Evolutionary conservation across 2,113 vertebrate genomes (phyloP).

Genomic region (Seriola rivoliana): DNA sequence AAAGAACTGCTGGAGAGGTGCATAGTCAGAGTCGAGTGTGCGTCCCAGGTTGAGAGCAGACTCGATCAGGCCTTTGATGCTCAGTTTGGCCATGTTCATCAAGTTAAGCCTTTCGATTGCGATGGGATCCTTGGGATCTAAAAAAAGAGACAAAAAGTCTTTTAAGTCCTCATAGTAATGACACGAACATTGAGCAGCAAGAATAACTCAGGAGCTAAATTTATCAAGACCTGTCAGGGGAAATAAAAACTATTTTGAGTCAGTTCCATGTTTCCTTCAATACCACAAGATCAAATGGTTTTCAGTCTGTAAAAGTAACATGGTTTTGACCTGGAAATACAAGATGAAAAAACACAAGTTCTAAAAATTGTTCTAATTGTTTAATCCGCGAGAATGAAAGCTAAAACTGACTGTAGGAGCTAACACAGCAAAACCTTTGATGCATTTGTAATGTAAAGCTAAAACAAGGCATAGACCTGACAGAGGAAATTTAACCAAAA

Average conservation of each 20-base stretch:
- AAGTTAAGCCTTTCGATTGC: conserved; percentile 98
- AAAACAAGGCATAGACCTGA: background rate
- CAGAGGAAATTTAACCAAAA: background rate
- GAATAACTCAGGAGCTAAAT: conserved; percentile 21
- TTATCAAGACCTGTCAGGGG: too few species aligned
- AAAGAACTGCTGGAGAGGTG: conserved; percentile 98
- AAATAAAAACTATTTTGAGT: background rate
- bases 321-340: background rate
- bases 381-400: too few species aligned
- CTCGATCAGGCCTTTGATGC: conserved; percentile 98
- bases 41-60: conserved; percentile 96
- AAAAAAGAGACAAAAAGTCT: background rate
- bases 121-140: conserved; percentile 98
- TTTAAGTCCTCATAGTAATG: background rate
- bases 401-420: background rate
- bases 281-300: background rate
- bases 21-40: conserved; percentile 97
- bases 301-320: conserved; percentile 12
- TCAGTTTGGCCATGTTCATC: conserved; percentile 99
- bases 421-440: background rate
- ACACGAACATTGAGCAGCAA: background rate
- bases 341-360: too few species aligned
- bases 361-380: too few species aligned
- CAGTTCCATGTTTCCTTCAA: background rate
- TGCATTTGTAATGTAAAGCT: background rate